phyloP scores from a whole-genome alignment of 2,797 vertebrate species.

The Sebastes diploproa region DNA sequence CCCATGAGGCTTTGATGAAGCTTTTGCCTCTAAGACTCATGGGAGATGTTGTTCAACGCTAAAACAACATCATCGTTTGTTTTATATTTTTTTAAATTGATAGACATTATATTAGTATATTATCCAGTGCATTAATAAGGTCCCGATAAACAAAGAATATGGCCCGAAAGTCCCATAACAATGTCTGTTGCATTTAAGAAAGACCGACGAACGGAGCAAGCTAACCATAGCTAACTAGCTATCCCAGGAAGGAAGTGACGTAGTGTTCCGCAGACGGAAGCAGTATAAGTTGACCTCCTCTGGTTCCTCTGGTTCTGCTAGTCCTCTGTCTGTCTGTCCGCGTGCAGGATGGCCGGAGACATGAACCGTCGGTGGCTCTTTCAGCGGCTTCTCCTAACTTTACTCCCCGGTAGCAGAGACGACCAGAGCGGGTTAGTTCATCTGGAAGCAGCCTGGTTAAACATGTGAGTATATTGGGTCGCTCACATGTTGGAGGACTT shows the following conservation, averaged over 20 bases:
- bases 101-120: rapidly evolving
- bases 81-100: background rate
- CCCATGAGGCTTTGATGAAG: background rate
- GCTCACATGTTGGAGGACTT: background rate
- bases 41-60: background rate
- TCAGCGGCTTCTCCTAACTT: background rate
- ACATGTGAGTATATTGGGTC: slow-evolving; percentile 5
- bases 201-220: background rate
- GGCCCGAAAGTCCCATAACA: rapidly evolving
- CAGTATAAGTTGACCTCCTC: rapidly evolving
- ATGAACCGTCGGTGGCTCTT: rapidly evolving
- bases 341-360: rapidly evolving
- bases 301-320: rapidly evolving
- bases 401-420: background rate
- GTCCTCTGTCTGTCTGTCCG: background rate
- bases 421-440: rapidly evolving
- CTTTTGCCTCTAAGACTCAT: background rate
- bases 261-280: background rate
- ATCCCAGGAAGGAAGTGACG: no score
- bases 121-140: rapidly evolving
- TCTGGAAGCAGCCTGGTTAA: background rate
- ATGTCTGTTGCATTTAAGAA: rapidly evolving
- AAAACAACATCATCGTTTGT: background rate
- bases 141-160: rapidly evolving
- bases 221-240: no score